Evolutionary conservation across 2,113 vertebrate species (phyloP).

Genomic region (Parotia lawesii): DNA sequence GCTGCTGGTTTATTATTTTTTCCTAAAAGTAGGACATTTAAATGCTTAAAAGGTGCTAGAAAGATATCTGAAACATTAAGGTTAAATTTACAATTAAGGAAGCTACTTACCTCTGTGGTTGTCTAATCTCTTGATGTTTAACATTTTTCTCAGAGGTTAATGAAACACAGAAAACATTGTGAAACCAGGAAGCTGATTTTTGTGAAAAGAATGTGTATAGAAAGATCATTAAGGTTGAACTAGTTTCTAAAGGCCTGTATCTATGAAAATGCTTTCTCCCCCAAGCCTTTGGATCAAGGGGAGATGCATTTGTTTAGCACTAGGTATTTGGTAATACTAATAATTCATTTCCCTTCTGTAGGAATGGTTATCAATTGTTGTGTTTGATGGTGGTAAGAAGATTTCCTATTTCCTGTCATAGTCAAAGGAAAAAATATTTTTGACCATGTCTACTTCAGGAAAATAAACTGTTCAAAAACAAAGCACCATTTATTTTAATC

Average conservation of each 20-base stretch:
- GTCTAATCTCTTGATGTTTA: neutral
- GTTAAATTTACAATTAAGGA: neutral
- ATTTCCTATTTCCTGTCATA: neutral
- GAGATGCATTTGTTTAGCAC: neutral
- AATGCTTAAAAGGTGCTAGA: neutral
- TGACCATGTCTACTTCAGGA: neutral
- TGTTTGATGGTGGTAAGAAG: neutral
- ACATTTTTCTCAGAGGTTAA: neutral
- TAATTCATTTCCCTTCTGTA: neutral
- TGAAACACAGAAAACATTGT: neutral
- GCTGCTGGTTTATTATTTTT: neutral
- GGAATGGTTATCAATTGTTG: neutral
- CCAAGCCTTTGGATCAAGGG: neutral
- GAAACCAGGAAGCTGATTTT: neutral
- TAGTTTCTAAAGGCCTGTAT: neutral
- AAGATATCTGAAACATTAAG: neutral
- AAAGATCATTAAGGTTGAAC: neutral
- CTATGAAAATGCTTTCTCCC: neutral
- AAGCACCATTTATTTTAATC: neutral
- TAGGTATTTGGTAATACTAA: neutral
- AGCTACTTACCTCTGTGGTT: neutral
- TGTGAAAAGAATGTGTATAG: accelerated
- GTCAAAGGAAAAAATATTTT: neutral
- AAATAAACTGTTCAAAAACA: neutral
- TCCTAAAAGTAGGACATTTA: neutral